phyloP scores from a whole-genome alignment of 2,113 vertebrate genomes.

The Globicephala melas region DNA sequence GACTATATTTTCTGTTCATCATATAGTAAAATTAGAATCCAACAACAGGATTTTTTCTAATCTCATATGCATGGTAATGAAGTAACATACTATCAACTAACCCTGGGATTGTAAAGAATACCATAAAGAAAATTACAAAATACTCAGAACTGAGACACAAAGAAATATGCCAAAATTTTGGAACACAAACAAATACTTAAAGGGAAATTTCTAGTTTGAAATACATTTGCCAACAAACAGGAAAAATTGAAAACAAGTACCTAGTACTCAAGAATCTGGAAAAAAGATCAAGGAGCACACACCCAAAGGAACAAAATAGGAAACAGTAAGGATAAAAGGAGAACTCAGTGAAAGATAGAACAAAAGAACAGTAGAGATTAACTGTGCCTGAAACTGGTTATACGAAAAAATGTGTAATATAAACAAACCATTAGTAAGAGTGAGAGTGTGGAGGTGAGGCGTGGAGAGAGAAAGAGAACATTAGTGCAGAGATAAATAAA shows the following conservation, averaged over 20 bases:
- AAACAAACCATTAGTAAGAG: background rate
- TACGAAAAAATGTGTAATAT: background rate
- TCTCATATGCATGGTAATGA: background rate
- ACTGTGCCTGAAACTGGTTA: background rate
- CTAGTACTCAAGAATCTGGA: background rate
- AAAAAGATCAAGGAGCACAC: background rate
- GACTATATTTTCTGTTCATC: background rate
- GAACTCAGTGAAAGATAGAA: background rate
- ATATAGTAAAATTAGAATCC: constrained; percentile 9
- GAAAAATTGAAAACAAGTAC: constrained; percentile 21
- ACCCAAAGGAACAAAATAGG: background rate
- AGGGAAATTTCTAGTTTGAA: constrained; percentile 24
- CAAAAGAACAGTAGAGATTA: background rate
- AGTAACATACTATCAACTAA: background rate
- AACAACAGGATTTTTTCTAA: background rate
- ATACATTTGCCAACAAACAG: constrained; percentile 19
- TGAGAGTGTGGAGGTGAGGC: background rate
- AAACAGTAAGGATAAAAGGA: background rate
- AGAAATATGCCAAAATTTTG: constrained; percentile 8
- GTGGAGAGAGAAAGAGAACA: fast-evolving
- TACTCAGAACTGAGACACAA: background rate
- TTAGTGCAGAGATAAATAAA: background rate
- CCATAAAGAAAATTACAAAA: constrained; percentile 26
- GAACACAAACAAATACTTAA: constrained; percentile 18
- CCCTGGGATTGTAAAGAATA: constrained; percentile 20